Base-by-base conservation (phyloP, 2,888 invertebrate genomes). In the Chloromyia formosa region DNA sequence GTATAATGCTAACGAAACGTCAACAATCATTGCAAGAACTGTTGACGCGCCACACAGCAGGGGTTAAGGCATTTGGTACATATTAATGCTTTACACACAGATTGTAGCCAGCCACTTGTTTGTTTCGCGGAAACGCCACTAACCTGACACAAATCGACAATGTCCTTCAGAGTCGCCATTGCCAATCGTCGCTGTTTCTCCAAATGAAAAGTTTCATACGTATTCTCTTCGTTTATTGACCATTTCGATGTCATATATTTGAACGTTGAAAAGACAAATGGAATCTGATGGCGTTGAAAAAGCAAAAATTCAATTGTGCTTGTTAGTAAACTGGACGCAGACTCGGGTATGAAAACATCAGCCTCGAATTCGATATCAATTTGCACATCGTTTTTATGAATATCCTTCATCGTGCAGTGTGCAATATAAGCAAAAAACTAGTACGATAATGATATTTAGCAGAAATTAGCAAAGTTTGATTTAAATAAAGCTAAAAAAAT, bases 211-310 rank as follows among this genome's bases (percentile, higher is more conserved):
- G 68, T 81, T n/a, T n/a, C 62, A 9, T 77, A 78, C 72, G 0
- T 78, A 71, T 69, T 73, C 1, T 23, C 54, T 0, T 56, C 14
- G 14, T 76, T 66, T 4, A 80, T 78, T n/a, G 78, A 75, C 82
- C 83, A 84, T 66, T 81, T 82, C 1, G 81, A 80, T 1, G 84
- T 79, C 75, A 82, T 81, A 75, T 82, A 82, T 78, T 83, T 83
- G 75, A 82, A 84, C 1, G 83, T 84, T 78, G 81, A 82, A 66
- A 82, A 85, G 1, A 83, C 83, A 71, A 85, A 83, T 1, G 84
- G 85, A 69, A 85, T 85, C 78, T 85, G 84, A 75, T 83, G 82
- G 3, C 85, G 80, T 74, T 85, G 84, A 54, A 79, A 85, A 0
- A 85, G 77, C 0, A 85, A 77, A 35, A 82, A 83, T 66, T 85